Base-by-base conservation (phyloP, 2,797 vertebrate genomes). In the Alosa sapidissima region DNA sequence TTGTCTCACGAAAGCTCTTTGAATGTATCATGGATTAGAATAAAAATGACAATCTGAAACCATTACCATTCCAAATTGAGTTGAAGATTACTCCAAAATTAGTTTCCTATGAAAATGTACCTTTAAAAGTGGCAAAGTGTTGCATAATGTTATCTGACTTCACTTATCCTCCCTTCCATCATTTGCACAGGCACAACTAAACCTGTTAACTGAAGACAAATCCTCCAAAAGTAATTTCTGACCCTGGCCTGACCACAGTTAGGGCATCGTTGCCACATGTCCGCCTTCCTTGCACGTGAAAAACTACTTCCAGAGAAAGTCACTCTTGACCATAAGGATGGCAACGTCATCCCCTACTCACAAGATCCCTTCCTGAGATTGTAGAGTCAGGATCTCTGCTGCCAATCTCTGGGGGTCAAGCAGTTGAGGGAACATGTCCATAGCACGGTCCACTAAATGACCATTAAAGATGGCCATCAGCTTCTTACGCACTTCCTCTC, bases 401-500 rank as follows among this genome's bases (percentile, higher is more conserved):
- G 93, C 94, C 52, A 96, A 89, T 86, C 87, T 86, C 87, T 95
- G 93, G 0, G 95, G 92, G 81, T 96, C 95, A 87, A 93, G 87
- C 81, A 93, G 21, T 47, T 92, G 88, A 1, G 95, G 95, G 52
- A 92, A 94, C 92, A 89, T 91, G 47, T 92, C 87, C 95, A 96
- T 96, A 84, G 93, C 93, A 1, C 68, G 83, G 90, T 95, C 94
- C 83, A 96, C 95, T 84, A 95, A 83, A 19, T 87, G 84, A n/a
- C 88, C 86, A 0, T 94, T 94, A 86, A 95, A 96, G 87, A 95
- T 94, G 0, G 93, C 94, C 0, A 93, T 91, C 24, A 96, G 91
- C 85, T 95, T 95, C 86, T 95, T 95, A 8, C 94, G 86, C 1
- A 94, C 90, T 0, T 91, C 91, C 24, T 92, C 91, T 36, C 92